phyloP scores from a whole-genome alignment of 2,113 vertebrate genomes.

The Lophotis ruficrista region DNA sequence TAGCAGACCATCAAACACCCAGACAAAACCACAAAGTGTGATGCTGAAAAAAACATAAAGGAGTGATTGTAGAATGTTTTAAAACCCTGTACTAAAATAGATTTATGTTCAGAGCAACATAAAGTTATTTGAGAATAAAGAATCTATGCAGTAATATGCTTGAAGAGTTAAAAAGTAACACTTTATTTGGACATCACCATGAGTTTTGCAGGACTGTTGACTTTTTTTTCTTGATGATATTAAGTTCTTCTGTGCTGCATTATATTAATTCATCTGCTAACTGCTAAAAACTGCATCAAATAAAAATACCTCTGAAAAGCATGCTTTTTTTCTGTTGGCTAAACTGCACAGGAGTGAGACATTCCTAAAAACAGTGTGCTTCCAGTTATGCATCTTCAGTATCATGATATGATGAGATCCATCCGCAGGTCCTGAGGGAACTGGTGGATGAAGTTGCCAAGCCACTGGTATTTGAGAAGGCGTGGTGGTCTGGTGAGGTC shows the following conservation, averaged over 20 bases:
- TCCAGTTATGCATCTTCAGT: background rate
- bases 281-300: background rate
- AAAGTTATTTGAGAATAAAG: background rate
- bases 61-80: background rate
- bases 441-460: too few relatives aligned
- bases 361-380: background rate
- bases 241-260: background rate
- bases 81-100: background rate
- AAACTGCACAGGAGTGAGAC: background rate
- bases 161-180: background rate
- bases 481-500: too few relatives aligned
- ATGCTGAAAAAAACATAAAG: background rate
- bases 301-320: background rate
- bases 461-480: too few relatives aligned
- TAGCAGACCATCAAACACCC: background rate
- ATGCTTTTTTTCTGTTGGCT: background rate
- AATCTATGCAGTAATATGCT: background rate
- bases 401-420: too few relatives aligned
- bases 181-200: background rate
- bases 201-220: background rate
- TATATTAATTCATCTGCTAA: background rate
- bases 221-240: background rate
- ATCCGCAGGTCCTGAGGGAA: too few relatives aligned
- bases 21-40: background rate
- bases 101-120: background rate